phyloP scores from a whole-genome alignment of 2,888 invertebrate species.

The Polia nebulosa region DNA sequence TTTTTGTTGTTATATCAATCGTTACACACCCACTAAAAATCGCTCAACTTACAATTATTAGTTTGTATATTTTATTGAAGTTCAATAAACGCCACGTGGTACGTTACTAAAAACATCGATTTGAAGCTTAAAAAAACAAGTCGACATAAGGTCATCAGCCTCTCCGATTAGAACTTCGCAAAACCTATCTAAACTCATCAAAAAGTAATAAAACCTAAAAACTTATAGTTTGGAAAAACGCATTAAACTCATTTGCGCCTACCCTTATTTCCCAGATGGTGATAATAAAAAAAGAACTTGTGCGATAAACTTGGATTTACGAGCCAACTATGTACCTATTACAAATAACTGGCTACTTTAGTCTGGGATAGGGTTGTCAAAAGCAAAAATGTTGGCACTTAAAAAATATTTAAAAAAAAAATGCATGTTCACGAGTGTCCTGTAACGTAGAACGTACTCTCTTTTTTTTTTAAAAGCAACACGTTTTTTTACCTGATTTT shows the following conservation, averaged over 20 bases:
- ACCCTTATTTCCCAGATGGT: constrained; percentile 54
- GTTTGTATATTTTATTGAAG: no score
- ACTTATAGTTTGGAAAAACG: constrained; percentile 43
- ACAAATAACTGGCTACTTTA: constrained; percentile 40
- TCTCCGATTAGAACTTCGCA: not conserved
- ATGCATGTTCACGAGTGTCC: not conserved
- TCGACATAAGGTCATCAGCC: not conserved
- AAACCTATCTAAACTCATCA: constrained; percentile 40
- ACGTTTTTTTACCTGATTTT: not conserved
- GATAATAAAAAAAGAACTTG: constrained; percentile 63
- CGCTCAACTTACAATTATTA: no score
- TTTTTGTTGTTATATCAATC: no score
- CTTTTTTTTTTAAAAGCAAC: not conserved
- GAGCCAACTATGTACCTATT: constrained; percentile 60
- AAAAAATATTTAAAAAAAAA: not conserved
- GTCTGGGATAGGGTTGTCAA: constrained; percentile 37
- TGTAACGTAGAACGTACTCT: not conserved
- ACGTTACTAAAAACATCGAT: no score
- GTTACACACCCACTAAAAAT: no score
- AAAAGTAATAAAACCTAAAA: constrained; percentile 48
- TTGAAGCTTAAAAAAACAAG: not conserved
- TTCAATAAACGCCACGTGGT: no score
- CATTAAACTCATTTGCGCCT: constrained; percentile 56
- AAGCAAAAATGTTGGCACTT: not conserved
- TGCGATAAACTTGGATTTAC: constrained; percentile 65